Evolutionary conservation across 2,797 vertebrate genomes (phyloP), one percentile per base, ranked within the genome.

Genomic region (Tachyglossus aculeatus): DNA sequence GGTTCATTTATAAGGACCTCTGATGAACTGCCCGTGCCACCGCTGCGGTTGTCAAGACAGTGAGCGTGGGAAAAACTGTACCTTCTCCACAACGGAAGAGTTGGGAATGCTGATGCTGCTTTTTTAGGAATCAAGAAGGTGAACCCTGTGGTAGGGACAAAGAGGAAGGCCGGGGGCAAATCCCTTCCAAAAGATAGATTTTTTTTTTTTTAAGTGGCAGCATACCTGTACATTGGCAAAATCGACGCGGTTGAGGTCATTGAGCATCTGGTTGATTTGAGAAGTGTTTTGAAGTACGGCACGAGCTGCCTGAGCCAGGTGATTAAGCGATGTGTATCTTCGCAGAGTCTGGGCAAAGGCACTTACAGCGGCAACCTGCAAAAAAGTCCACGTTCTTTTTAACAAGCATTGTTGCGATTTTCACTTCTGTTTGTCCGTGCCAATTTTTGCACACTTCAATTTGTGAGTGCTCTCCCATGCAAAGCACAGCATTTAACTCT

Each of bases 321-420:
- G 94, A 92, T 94, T 94, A 71, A 94, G 94, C 80, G 94, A 94
- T 67, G 94, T 94, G 78, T 94, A 94, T 93, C 94, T 94, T 91
- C 93, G 88, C 92, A 94, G 88, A 91, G 94, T 94, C 92, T 94
- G 94, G 88, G 94, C 94, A 94, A 94, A 94, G 93, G 94, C 94
- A 94, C 94, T 94, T 94, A 94, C 94, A 94, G 94, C 92, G 83
- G 93, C 93, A 91, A 94, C 91, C 94, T 94, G 57, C 1, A 12
- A 77, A 71, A 33, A 86, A 73, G 80, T 12, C 10, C 9, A 66
- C 21, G 61, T 18, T 8, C 40, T 79, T 78, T 54, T 2, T 25
- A 63, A 53, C 52, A 75, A 29, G 70, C 58, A 64, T 5, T 40
- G 25, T 31, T 24, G 29, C 6, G 66, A 45, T 40, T 33, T 53